Conservation (phyloP, 1,140 invertebrate genomes). For the Nasonia longicornis region DNA sequence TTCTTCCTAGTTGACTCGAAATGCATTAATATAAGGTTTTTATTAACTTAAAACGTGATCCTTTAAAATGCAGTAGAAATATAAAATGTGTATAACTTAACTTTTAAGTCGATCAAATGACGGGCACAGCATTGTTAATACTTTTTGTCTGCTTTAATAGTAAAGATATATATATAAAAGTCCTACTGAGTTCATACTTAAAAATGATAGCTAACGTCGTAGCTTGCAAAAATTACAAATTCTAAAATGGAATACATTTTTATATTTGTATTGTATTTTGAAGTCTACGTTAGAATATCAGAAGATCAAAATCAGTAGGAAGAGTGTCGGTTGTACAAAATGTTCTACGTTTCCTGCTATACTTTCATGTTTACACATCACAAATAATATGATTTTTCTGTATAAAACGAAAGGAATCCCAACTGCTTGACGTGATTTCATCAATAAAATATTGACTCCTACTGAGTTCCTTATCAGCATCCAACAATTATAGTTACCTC, state of each 20-base stretch:
- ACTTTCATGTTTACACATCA: constrained; percentile 25
- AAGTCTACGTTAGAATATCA: background rate
- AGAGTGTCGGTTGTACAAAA: constrained; percentile 25
- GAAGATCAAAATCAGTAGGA: constrained; percentile 20
- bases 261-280: constrained; percentile 39
- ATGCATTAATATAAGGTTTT: constrained; percentile 33
- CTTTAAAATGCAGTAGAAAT: constrained; percentile 31
- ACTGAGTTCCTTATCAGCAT: constrained; percentile 50
- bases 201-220: background rate
- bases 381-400: constrained; percentile 10
- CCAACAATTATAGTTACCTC: constrained; percentile 9
- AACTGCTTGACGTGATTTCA: constrained; percentile 38
- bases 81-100: background rate
- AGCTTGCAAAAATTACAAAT: background rate
- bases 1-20: constrained; percentile 51
- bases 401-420: constrained; percentile 37
- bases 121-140: background rate
- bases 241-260: background rate
- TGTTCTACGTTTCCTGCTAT: constrained; percentile 16
- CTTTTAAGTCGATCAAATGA: constrained; percentile 9
- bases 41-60: background rate
- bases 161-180: background rate
- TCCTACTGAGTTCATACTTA: background rate
- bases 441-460: constrained; percentile 53
- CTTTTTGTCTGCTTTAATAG: background rate